Evolutionary conservation across 2,113 vertebrate genomes (phyloP).

Genomic region (Entosphenus tridentatus): DNA sequence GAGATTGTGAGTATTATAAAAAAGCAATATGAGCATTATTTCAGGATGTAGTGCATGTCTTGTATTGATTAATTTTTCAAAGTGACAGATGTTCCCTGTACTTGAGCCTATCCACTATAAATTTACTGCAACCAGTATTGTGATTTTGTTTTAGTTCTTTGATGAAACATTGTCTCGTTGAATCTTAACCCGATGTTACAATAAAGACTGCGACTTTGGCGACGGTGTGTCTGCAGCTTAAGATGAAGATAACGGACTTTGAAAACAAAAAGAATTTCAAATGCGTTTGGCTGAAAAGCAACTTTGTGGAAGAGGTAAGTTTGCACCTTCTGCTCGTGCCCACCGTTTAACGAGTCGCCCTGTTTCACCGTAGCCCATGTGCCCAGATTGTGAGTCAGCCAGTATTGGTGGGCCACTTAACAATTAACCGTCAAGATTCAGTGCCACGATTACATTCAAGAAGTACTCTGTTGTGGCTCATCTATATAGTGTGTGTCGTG

Average conservation of each 20-base stretch:
- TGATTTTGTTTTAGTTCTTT: neutral
- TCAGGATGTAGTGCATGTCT: neutral
- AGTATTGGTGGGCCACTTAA: too few relatives aligned
- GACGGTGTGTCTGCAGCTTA: constrained; percentile 32
- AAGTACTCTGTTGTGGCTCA: too few relatives aligned
- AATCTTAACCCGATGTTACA: too few relatives aligned
- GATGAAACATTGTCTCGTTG: neutral
- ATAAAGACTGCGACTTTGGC: too few relatives aligned
- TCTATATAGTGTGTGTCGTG: too few relatives aligned
- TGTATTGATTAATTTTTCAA: neutral
- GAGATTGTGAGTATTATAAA: too few relatives aligned
- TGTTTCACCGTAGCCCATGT: too few relatives aligned
- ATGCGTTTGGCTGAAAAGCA: constrained; percentile 97
- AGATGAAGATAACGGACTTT: constrained; percentile 99
- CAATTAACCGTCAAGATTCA: too few relatives aligned
- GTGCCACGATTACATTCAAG: too few relatives aligned
- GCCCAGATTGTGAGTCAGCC: too few relatives aligned
- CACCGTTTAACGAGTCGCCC: too few relatives aligned
- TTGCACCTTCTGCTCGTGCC: too few relatives aligned
- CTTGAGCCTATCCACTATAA: neutral
- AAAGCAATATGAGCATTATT: neutral
- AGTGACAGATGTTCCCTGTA: neutral
- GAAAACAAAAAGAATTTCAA: constrained; percentile 99
- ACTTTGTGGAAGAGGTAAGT: constrained; percentile 91
- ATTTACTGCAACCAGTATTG: neutral